Evolutionary conservation across 2,113 vertebrate genomes (phyloP).

Genomic region (Ammodytes marinus): DNA sequence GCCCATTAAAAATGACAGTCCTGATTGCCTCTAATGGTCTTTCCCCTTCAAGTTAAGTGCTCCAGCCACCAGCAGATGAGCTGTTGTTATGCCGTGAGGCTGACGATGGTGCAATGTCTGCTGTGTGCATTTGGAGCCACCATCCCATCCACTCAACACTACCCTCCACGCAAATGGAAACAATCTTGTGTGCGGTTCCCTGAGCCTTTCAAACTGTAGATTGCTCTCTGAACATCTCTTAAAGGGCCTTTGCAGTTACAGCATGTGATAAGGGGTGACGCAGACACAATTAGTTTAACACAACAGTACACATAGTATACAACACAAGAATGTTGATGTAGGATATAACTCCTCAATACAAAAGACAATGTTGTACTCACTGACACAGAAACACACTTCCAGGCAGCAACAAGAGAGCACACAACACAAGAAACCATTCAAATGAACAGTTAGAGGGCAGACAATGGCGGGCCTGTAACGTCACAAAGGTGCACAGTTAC

Average conservation of each 20-base stretch:
- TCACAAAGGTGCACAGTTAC: slow-evolving; percentile 60
- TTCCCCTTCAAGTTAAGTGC: slow-evolving; percentile 71
- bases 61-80: slow-evolving; percentile 54
- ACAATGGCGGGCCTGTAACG: slow-evolving; percentile 11
- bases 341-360: neutral
- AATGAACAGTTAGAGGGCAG: neutral
- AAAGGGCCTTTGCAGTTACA: neutral
- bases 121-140: slow-evolving; percentile 60
- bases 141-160: slow-evolving; percentile 56
- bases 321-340: too few species aligned
- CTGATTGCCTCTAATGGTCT: slow-evolving; percentile 76
- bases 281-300: neutral
- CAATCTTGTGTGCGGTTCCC: slow-evolving; percentile 2
- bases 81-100: slow-evolving; percentile 12
- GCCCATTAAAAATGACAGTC: slow-evolving; percentile 67
- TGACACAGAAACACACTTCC: neutral
- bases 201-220: slow-evolving; percentile 25
- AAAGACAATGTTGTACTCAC: neutral
- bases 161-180: slow-evolving; percentile 64
- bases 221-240: slow-evolving; percentile 6
- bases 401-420: neutral
- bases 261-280: neutral
- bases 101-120: slow-evolving; percentile 37
- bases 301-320: neutral
- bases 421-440: slow-evolving; percentile 25